Conservation (phyloP, 2,113 vertebrate species). For the Choloepus hoffmanni region DNA sequence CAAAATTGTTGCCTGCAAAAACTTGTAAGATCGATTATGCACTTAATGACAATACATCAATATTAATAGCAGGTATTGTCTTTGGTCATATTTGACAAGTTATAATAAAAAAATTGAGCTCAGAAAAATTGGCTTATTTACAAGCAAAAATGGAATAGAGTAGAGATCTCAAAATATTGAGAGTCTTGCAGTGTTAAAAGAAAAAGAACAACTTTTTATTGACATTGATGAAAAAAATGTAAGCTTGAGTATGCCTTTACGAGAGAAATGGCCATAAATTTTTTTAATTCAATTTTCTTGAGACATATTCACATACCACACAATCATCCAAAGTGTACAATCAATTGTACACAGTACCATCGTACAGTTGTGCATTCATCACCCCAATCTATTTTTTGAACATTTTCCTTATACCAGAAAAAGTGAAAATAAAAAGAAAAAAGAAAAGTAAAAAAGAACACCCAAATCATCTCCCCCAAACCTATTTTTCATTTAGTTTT, state of each 20-base stretch:
- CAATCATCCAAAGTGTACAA: too few species aligned
- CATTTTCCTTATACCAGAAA: too few species aligned
- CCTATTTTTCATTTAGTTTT: too few species aligned
- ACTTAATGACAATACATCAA: not conserved
- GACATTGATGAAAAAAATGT: constrained; percentile 5
- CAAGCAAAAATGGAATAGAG: not conserved
- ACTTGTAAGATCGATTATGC: not conserved
- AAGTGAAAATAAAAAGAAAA: too few species aligned
- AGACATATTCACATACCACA: too few species aligned
- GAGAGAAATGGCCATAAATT: not conserved
- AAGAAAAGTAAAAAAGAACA: too few species aligned
- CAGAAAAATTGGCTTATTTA: not conserved
- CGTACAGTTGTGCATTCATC: too few species aligned
- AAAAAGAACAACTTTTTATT: not conserved
- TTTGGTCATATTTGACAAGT: not conserved
- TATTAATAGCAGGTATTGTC: not conserved
- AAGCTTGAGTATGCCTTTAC: not conserved
- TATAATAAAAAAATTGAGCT: not conserved
- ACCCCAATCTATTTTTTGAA: too few species aligned
- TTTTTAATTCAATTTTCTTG: not conserved
- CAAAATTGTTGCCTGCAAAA: not conserved
- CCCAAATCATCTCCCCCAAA: too few species aligned
- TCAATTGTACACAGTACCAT: too few species aligned
- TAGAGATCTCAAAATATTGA: not conserved
- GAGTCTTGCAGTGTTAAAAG: not conserved